Conservation (phyloP, 2,888 invertebrate genomes). For the Lycophotia porphyrea region DNA sequence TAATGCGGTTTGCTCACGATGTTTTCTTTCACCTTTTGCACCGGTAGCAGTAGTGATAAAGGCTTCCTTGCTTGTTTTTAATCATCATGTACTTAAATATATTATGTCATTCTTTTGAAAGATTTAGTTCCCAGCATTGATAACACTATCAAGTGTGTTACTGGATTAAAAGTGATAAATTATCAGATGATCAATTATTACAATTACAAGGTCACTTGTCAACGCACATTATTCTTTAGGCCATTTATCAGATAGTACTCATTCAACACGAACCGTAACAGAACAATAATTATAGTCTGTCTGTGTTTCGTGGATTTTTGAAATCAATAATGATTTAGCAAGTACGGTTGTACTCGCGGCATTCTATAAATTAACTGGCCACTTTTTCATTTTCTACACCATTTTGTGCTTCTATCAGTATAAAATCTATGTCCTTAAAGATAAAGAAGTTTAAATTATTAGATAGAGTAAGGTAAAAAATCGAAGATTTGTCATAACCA, state of each 20-base stretch:
- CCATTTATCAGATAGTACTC: background rate
- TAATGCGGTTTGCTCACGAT: background rate
- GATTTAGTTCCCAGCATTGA: conserved; percentile 2
- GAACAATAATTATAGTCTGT: no score
- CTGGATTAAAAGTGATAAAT: conserved; percentile 16
- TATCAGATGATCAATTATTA: conserved; percentile 15
- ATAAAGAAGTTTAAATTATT: no score
- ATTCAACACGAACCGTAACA: background rate
- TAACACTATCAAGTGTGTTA: conserved; percentile 18
- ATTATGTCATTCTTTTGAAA: conserved; percentile 14
- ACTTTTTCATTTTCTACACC: no score
- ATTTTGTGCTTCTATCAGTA: no score
- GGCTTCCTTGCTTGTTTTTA: background rate
- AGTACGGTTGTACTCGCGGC: no score
- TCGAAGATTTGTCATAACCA: no score
- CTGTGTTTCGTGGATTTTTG: background rate
- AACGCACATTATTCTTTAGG: background rate
- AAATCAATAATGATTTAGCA: no score
- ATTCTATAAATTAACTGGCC: no score
- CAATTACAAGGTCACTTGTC: background rate
- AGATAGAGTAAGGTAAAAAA: no score
- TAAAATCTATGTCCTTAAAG: no score
- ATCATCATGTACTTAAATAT: background rate
- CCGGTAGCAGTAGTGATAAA: background rate
- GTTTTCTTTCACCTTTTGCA: background rate